These are phyloP conservation scores for Epinotia bilunana DNA, from an alignment of 2,888 invertebrate species.

Conservation along the genomic window DNA sequence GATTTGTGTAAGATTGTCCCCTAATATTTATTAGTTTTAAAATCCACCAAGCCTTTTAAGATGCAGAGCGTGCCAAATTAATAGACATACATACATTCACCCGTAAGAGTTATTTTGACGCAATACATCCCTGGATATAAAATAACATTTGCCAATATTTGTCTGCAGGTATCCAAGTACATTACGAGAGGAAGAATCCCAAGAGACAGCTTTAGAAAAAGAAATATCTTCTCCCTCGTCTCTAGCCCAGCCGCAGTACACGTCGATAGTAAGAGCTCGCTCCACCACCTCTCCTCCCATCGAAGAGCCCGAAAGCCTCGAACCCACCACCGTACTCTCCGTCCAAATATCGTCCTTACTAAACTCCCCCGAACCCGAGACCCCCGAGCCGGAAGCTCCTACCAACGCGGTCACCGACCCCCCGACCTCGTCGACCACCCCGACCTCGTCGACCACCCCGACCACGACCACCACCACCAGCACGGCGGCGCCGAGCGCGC, in stretches of 20 bases:
- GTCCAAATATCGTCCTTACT: constrained; percentile 78
- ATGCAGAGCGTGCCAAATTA: no score
- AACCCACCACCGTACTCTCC: constrained; percentile 75
- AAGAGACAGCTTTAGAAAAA: constrained; percentile 72
- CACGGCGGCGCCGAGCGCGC: constrained; percentile 56
- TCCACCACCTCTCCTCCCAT: constrained; percentile 64
- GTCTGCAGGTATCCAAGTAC: constrained; percentile 65
- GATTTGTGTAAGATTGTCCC: no score
- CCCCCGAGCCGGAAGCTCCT: constrained; percentile 58
- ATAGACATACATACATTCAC: no score
- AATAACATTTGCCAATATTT: neutral
- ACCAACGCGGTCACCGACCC: constrained; percentile 58
- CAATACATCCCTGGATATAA: neutral
- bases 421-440: constrained; percentile 58
- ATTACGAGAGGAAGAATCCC: constrained; percentile 65
- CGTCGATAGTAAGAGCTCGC: constrained; percentile 70
- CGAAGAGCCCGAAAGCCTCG: constrained; percentile 58
- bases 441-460: constrained; percentile 60
- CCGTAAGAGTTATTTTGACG: no score
- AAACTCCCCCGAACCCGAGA: constrained; percentile 64
- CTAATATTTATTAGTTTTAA: no score
- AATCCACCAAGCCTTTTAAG: no score
- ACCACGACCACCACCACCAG: constrained; percentile 59
- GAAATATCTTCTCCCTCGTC: constrained; percentile 67
- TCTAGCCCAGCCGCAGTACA: constrained; percentile 73